phyloP scores from a whole-genome alignment of 2,113 vertebrate species.

The Bambusicola thoracicus region DNA sequence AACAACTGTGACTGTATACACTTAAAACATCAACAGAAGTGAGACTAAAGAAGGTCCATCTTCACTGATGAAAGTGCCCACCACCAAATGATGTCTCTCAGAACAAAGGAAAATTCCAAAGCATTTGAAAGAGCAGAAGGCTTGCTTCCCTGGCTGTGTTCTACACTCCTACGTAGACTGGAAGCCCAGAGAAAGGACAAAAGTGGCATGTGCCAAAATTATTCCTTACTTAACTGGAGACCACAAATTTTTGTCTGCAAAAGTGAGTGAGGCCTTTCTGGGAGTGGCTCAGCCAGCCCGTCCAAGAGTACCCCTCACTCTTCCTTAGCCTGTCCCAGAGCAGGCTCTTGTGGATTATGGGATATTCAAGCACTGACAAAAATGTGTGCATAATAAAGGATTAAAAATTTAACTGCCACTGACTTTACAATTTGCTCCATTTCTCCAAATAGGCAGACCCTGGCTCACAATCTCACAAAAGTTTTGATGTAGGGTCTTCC shows the following conservation, averaged over 20 bases:
- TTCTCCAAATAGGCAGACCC: background rate
- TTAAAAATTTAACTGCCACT: background rate
- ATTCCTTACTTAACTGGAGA: background rate
- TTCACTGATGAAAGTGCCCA: slow-evolving; percentile 10
- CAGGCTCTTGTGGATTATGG: background rate
- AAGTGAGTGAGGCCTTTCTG: background rate
- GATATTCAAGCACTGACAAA: background rate
- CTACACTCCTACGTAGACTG: background rate
- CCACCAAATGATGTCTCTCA: background rate
- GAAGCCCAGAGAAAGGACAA: background rate
- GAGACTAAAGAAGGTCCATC: slow-evolving; percentile 9
- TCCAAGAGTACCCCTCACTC: background rate
- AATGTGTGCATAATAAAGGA: background rate
- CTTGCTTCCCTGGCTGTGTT: background rate
- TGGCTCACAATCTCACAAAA: background rate
- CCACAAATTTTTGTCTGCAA: background rate
- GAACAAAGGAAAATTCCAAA: slow-evolving; percentile 12
- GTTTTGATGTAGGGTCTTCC: background rate
- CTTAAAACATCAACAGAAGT: background rate
- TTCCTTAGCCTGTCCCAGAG: background rate
- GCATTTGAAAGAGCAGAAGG: background rate
- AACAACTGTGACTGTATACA: background rate
- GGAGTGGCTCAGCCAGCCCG: background rate
- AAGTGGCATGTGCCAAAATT: slow-evolving; percentile 15
- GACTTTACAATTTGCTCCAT: background rate